Evolutionary conservation across 1,140 invertebrate species (phyloP).

Genomic region (Papilio glaucus): DNA sequence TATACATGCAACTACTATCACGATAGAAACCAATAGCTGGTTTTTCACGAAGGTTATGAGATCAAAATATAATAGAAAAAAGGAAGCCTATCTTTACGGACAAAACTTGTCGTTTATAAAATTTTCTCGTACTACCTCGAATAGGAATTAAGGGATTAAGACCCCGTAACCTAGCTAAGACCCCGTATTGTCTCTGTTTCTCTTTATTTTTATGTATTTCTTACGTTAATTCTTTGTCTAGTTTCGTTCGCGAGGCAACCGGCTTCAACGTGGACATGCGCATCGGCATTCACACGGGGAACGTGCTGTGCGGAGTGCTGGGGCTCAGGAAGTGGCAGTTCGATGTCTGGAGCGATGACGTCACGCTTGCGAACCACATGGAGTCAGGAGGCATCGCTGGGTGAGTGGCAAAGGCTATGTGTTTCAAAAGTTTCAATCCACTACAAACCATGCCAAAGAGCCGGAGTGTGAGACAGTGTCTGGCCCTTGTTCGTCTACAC

Average conservation of each 20-base stretch:
- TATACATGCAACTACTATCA: background rate
- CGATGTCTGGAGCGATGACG: slow-evolving; percentile 99
- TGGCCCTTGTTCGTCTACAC: too few relatives aligned
- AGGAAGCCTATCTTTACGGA: too few relatives aligned
- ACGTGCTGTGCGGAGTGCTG: slow-evolving; percentile 97
- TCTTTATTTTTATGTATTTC: background rate
- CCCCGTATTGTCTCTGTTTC: background rate
- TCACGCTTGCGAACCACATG: slow-evolving; percentile 98
- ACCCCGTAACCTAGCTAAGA: too few relatives aligned
- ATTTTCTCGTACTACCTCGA: too few relatives aligned
- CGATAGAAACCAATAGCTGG: too few relatives aligned
- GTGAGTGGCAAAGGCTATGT: slow-evolving; percentile 81
- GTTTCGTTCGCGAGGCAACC: slow-evolving; percentile 93
- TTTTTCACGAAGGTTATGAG: too few relatives aligned
- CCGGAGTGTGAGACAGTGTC: too few relatives aligned
- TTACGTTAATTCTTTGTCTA: slow-evolving; percentile 61
- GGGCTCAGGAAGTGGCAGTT: slow-evolving; percentile 99
- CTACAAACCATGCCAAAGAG: too few relatives aligned
- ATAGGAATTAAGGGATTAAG: too few relatives aligned
- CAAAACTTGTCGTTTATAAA: too few relatives aligned
- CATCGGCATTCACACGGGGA: slow-evolving; percentile 96
- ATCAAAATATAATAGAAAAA: too few relatives aligned
- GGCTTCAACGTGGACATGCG: slow-evolving; percentile 97
- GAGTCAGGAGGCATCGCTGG: slow-evolving; percentile 97
- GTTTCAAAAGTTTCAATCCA: too few relatives aligned